Evolutionary conservation across 2,888 invertebrate species (phyloP), one percentile per base, ranked within the genome.

Genomic region (Machimus rusticus): DNA sequence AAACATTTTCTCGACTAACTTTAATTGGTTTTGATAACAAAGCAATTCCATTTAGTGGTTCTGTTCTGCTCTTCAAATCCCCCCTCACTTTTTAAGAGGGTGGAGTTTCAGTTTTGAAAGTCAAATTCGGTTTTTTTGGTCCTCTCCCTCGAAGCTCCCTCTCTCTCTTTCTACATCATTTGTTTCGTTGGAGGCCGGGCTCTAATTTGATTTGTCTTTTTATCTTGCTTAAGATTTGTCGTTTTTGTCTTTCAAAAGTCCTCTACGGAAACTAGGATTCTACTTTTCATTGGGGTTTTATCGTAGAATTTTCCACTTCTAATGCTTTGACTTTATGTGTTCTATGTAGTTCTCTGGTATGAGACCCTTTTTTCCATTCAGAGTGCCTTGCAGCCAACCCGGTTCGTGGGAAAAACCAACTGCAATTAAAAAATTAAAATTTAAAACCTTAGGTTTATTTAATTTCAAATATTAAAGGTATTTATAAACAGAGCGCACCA

Each of bases 331-430:
- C 91, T 92, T 92, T 88, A 92, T 90, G 89, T 92, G 92, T 94
- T 99, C 98, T 87, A 99, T 98, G 93, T 99, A 99, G 94, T 99
- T 99, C 93, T 98, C 98, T 89, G 99, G 99, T 93, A 99, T 97
- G 89, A 99, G 95, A 82, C 99, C 99, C 81, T 96, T 96, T 93
- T 96, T 96, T 88, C 99, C 99, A 93, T 97, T 96, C 90, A 99
- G 94, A 86, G 97, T 96, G 89, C 99, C 99, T 93, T 99, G 98
- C 91, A 99, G 94, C 99, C 99, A 99, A 90, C 99, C 99, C 28
- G 99, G 99, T 93, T 99, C 99, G 91, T 97, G 96, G 34, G 98
- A 98, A 90, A 95, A 95, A 91, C 96, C 95, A 88, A 98, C 98
- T 98, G 93, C 12, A 39, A 39, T 39, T 12, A 39, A 39, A 9